Percentiles rank a stretch among this genome's conserved stretches.
Evolutionary conservation across 2,797 vertebrate species (phyloP).

Genomic region (Chelmon rostratus): DNA sequence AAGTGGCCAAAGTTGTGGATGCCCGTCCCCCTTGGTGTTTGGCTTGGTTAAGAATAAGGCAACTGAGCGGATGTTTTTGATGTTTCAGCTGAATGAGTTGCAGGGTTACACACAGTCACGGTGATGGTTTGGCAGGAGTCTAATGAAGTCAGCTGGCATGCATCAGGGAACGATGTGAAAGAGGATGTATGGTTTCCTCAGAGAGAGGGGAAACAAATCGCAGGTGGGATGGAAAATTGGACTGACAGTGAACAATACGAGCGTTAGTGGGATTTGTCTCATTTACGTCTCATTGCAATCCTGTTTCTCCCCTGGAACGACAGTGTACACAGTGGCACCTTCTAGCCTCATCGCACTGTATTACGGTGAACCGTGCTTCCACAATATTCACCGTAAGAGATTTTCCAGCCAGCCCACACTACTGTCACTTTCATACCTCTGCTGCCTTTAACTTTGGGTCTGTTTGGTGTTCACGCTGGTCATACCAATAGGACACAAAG

Average conservation of each 20-base stretch:
- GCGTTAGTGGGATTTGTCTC: constrained; percentile 20
- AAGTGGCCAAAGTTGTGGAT: constrained; percentile 33
- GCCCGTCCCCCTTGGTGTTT: constrained; percentile 29
- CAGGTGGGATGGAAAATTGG: constrained; percentile 36
- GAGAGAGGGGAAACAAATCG: constrained; percentile 26
- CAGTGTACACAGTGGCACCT: background rate
- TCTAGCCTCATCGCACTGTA: background rate
- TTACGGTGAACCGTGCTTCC: constrained; percentile 18
- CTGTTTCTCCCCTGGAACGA: background rate
- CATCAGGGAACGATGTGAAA: constrained; percentile 29
- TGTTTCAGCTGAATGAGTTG: constrained; percentile 60
- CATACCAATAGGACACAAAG: background rate
- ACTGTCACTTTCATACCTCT: constrained; percentile 7
- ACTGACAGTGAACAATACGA: constrained; percentile 14
- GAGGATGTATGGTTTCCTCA: constrained; percentile 30
- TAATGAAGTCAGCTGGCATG: constrained; percentile 65
- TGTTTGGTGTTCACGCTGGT: background rate
- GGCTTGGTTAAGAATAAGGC: constrained; percentile 42
- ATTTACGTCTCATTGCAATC: constrained; percentile 19
- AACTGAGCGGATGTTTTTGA: constrained; percentile 55
- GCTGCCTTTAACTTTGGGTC: background rate
- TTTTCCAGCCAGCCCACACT: constrained; percentile 1
- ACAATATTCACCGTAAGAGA: constrained; percentile 7
- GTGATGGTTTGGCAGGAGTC: constrained; percentile 54
- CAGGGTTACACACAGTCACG: constrained; percentile 53